Evolutionary conservation across 2,797 vertebrate genomes (phyloP).

Genomic region (Galagoides demidoff): DNA sequence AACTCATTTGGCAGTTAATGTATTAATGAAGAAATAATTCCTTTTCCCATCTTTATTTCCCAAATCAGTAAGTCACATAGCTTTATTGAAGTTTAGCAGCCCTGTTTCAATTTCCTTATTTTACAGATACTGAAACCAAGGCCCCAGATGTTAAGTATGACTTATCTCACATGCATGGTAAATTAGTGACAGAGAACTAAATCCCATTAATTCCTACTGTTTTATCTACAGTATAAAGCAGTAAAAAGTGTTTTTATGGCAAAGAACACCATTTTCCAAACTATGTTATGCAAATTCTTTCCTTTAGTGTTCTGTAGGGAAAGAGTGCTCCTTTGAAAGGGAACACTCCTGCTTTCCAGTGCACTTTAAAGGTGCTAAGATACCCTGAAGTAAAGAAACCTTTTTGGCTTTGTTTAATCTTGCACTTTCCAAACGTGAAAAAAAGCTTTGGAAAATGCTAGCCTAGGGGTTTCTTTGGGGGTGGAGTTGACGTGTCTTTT

Average conservation of each 20-base stretch:
- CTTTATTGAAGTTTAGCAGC: constrained; percentile 13
- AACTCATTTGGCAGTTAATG: no score
- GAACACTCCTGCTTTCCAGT: not conserved
- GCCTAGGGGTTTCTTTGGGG: not conserved
- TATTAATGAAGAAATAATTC: not conserved
- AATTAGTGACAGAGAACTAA: not conserved
- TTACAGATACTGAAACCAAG: not conserved
- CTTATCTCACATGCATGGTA: not conserved
- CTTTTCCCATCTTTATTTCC: not conserved
- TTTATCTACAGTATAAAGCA: not conserved
- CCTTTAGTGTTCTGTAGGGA: not conserved
- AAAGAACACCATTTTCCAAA: not conserved
- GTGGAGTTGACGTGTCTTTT: not conserved
- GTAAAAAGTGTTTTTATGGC: constrained; percentile 29
- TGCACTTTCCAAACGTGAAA: constrained; percentile 3
- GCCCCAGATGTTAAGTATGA: not conserved
- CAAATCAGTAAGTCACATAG: not conserved
- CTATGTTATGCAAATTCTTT: not conserved
- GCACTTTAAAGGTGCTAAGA: constrained; percentile 26
- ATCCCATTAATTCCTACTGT: not conserved
- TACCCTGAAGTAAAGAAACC: not conserved
- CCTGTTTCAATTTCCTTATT: not conserved
- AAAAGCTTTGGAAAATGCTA: constrained; percentile 37
- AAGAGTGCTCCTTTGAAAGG: not conserved
- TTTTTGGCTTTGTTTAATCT: constrained; percentile 25